A percentile compares a stretch with the other conserved stretches of the same genome.
phyloP scores from a whole-genome alignment of 2,113 vertebrate species.

The Daboia siamensis region DNA sequence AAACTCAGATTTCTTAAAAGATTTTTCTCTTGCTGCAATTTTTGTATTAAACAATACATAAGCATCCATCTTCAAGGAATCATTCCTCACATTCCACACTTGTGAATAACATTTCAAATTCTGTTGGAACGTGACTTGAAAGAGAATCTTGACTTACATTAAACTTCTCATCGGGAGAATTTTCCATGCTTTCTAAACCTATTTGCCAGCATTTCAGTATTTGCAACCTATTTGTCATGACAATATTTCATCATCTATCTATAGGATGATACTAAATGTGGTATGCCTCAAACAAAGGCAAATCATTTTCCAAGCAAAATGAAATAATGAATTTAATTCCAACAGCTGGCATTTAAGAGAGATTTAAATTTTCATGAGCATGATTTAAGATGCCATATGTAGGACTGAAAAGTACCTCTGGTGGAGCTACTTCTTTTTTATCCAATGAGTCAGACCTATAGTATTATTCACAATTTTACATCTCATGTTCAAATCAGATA shows the following conservation, averaged over 20 bases:
- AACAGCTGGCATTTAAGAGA: not conserved
- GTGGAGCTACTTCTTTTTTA: not conserved
- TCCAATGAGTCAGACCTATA: not conserved
- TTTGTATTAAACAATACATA: not conserved
- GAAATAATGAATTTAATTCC: not conserved
- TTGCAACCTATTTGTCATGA: not conserved
- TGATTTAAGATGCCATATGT: not conserved
- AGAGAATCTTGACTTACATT: not conserved
- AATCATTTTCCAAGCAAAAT: not conserved
- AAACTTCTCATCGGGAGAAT: not conserved
- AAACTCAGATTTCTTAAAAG: constrained; percentile 23
- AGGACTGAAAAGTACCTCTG: not conserved
- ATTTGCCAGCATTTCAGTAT: not conserved
- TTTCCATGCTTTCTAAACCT: not conserved
- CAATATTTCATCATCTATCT: not conserved
- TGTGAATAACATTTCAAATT: not conserved
- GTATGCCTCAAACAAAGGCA: not conserved
- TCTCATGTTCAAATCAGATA: not conserved
- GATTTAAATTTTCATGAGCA: not conserved
- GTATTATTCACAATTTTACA: not conserved
- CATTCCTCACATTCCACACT: not conserved
- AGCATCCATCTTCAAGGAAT: not conserved
- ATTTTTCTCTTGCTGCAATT: not conserved
- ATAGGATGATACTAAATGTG: not conserved
- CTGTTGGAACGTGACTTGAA: not conserved